Percentiles rank a stretch among this genome's conserved stretches.
Evolutionary conservation across 2,888 invertebrate genomes (phyloP).

Genomic region (Zootermopsis nevadensis): DNA sequence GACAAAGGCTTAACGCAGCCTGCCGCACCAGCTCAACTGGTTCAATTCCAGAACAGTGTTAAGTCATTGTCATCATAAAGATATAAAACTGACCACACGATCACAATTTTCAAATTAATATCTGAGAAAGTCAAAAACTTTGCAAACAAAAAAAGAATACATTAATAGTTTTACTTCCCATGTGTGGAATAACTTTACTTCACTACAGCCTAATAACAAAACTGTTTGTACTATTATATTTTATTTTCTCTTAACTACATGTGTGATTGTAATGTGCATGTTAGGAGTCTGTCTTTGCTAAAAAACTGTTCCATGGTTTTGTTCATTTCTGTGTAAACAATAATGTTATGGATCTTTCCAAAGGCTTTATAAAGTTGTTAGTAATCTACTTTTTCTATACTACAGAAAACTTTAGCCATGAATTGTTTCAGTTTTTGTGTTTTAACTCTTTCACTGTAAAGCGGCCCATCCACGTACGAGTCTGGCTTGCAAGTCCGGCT

Average conservation of each 20-base stretch:
- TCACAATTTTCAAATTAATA: neutral
- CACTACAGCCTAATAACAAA: neutral
- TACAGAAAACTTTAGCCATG: neutral
- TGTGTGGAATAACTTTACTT: neutral
- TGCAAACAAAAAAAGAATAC: neutral
- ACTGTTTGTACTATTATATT: neutral
- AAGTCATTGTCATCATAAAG: no score
- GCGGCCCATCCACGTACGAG: no score
- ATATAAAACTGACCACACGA: neutral
- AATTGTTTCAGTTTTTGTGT: no score
- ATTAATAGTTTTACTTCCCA: neutral
- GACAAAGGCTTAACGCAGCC: no score
- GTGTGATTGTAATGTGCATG: conserved; percentile 22
- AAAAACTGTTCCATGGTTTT: conserved; percentile 23
- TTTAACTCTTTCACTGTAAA: no score
- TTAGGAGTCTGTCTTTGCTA: conserved; percentile 8
- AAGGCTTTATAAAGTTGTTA: neutral
- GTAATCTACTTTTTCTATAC: neutral
- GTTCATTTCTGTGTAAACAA: neutral
- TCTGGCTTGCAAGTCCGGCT: no score
- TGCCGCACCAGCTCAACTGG: no score
- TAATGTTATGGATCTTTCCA: neutral
- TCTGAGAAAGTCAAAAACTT: neutral
- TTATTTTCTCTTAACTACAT: neutral
- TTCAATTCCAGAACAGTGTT: no score